Conservation (phyloP, 2,797 vertebrate genomes). For the Valencia hispanica region DNA sequence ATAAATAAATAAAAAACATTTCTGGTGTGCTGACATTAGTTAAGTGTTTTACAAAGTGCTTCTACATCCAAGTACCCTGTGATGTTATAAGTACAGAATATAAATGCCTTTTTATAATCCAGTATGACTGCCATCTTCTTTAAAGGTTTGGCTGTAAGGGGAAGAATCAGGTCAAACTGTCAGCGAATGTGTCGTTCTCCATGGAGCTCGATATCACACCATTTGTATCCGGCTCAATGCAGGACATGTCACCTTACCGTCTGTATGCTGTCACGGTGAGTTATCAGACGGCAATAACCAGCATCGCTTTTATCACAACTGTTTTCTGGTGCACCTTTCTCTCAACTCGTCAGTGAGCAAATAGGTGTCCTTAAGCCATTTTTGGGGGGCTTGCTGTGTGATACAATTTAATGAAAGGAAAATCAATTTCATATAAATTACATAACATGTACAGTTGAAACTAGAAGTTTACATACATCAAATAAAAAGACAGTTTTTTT, state of each 20-base stretch:
- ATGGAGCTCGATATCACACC: conserved; percentile 81
- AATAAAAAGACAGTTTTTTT: not conserved
- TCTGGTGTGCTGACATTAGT: not conserved
- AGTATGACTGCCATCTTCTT: not conserved
- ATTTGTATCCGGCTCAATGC: conserved; percentile 73
- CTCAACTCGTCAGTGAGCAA: not conserved
- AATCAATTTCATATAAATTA: not conserved
- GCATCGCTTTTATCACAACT: too few species aligned
- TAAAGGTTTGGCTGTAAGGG: conserved; percentile 87
- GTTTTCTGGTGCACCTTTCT: not conserved
- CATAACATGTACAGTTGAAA: not conserved
- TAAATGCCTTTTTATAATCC: not conserved
- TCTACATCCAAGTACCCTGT: not conserved
- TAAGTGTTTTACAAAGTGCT: not conserved
- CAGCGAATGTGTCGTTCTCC: conserved; percentile 81
- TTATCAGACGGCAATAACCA: not conserved
- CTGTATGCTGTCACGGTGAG: conserved; percentile 89
- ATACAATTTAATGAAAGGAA: not conserved
- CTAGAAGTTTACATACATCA: not conserved
- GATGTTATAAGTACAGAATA: not conserved
- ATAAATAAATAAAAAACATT: too few species aligned
- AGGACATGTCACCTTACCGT: conserved; percentile 76
- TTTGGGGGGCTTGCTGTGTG: not conserved
- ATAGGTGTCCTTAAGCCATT: not conserved
- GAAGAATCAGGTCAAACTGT: conserved; percentile 83